Conservation (phyloP, 2,888 invertebrate species). For the Hirtodrosophila duncani region DNA sequence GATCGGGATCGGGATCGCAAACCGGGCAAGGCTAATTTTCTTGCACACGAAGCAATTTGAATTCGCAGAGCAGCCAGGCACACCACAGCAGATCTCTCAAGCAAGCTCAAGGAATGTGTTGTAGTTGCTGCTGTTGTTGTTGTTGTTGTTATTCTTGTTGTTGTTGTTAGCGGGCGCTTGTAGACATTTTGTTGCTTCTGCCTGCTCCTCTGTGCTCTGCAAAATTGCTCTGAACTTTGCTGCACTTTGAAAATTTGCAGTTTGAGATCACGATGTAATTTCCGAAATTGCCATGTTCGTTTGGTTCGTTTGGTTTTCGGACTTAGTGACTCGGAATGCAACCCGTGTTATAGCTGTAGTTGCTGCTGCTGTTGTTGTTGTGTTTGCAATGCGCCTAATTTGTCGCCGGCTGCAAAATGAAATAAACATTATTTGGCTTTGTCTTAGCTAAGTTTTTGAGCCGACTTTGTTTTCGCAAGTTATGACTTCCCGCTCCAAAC, state of each 20-base stretch:
- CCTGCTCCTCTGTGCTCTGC: conserved; percentile 35
- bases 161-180: conserved; percentile 44
- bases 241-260: conserved; percentile 73
- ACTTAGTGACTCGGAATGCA: conserved; percentile 44
- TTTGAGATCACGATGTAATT: conserved; percentile 77
- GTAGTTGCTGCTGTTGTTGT: conserved; percentile 33
- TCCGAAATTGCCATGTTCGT: conserved; percentile 75
- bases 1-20: conserved; percentile 28
- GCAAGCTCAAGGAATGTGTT: conserved; percentile 45
- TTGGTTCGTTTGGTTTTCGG: no score
- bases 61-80: conserved; percentile 67
- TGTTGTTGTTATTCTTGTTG: conserved; percentile 41
- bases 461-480: conserved; percentile 30
- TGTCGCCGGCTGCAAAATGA: conserved; percentile 51
- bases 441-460: conserved; percentile 6
- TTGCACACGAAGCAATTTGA: conserved; percentile 78
- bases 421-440: conserved; percentile 17
- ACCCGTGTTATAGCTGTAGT: conserved; percentile 20
- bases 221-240: conserved; percentile 77
- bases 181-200: conserved; percentile 50
- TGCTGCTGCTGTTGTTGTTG: conserved; percentile 15
- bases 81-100: conserved; percentile 47
- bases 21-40: conserved; percentile 77
- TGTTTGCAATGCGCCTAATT: conserved; percentile 56
- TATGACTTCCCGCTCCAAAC: conserved; percentile 57